phyloP scores from a whole-genome alignment of 2,797 vertebrate genomes.

The Myotis planiceps region DNA sequence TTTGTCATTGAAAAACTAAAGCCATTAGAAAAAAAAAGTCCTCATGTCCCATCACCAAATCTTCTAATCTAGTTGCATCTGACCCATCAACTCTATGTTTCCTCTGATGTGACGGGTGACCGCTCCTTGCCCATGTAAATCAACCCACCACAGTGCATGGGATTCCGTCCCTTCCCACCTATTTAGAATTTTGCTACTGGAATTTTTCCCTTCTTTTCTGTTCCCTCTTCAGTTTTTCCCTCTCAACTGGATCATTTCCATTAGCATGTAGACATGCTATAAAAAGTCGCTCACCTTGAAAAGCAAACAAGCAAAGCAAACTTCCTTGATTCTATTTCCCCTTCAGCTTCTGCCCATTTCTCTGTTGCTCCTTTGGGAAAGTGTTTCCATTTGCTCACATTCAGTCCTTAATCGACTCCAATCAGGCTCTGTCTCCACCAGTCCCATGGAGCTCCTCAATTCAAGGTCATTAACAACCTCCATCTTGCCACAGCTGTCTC shows the following conservation, averaged over 20 bases:
- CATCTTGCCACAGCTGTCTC: slow-evolving; percentile 36
- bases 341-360: neutral
- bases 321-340: neutral
- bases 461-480: slow-evolving; percentile 6
- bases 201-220: neutral
- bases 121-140: neutral
- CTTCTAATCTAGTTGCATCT: neutral
- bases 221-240: neutral
- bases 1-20: slow-evolving; percentile 9
- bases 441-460: neutral
- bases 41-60: neutral
- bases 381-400: neutral
- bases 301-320: slow-evolving; percentile 14
- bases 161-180: neutral
- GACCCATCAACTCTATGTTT: neutral
- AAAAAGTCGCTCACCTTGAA: slow-evolving; percentile 2
- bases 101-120: neutral
- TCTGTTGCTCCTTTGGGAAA: neutral
- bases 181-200: neutral
- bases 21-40: neutral
- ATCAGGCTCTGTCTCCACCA: neutral
- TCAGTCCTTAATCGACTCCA: neutral
- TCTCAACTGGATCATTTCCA: neutral
- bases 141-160: neutral
- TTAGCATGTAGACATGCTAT: neutral